Percentiles rank a stretch among this genome's conserved stretches.
Evolutionary conservation across 2,888 invertebrate species (phyloP).

Genomic region (Microplitis manilae): DNA sequence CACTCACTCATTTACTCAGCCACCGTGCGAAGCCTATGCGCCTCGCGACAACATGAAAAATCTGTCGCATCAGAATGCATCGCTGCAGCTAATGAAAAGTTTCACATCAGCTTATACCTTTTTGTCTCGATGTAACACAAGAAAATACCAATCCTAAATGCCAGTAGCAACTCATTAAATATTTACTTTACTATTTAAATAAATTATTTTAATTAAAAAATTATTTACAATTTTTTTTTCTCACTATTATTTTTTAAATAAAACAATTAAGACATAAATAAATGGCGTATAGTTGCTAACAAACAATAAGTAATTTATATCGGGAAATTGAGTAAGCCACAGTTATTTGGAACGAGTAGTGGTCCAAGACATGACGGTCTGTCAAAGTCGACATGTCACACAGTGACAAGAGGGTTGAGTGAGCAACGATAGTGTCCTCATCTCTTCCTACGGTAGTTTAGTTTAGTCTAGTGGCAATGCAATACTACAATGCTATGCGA

Average conservation of each 20-base stretch:
- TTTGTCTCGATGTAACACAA: constrained; percentile 59
- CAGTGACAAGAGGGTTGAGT: constrained; percentile 21
- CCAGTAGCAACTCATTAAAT: constrained; percentile 2
- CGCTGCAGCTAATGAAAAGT: constrained; percentile 70
- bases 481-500: background rate
- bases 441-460: constrained; percentile 7
- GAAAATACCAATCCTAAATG: constrained; percentile 47
- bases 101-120: constrained; percentile 67
- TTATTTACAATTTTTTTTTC: no score
- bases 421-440: constrained; percentile 25
- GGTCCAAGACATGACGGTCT: constrained; percentile 29
- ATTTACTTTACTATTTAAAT: background rate
- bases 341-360: constrained; percentile 10
- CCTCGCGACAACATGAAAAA: constrained; percentile 49
- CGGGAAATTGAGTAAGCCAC: constrained; percentile 29
- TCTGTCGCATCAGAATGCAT: constrained; percentile 69
- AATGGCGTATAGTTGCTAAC: background rate
- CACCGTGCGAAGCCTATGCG: constrained; percentile 42
- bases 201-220: background rate
- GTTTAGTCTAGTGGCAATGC: background rate
- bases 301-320: constrained; percentile 18
- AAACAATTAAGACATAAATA: background rate
- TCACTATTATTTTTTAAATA: no score
- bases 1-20: constrained; percentile 43
- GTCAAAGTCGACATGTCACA: constrained; percentile 30